Base-by-base conservation (phyloP, 1,140 invertebrate genomes). In the Liolophura sinensis region DNA sequence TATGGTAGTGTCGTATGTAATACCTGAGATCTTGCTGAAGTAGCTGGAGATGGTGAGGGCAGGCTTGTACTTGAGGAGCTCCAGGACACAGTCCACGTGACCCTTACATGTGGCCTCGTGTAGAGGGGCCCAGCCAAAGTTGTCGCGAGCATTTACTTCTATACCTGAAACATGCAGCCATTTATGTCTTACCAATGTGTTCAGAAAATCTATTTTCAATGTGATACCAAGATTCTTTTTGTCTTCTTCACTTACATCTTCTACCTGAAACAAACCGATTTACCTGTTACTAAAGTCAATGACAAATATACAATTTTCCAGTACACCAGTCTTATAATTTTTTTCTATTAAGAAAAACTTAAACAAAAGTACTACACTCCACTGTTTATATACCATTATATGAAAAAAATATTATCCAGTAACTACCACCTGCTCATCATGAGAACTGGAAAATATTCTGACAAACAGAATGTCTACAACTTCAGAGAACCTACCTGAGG, bases 51-150 rank as follows among this genome's bases (percentile, higher is more conserved):
- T 60, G 24, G 73, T 76, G 68, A 72, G 71, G 16, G 64, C 59
- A n/a, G 77, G 78, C 24, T 76, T 67, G 72, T 73, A 78, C 24
- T 73, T 76, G 0, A 98, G 82, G 0, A 99, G 81, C 55, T 91
- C 83, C 70, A 90, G 85, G 0, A 92, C 94, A 57, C 97, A 89
- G 49, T 95, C 92, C 0, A 89, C 75, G 79, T 89, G 88, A 0
- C 94, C 95, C 80, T 92, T 89, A 84, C 95, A 95, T 67, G 91
- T 90, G 0, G 95, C 96, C 84, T 98, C 95, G 79, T 98, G 96
- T 18, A 99, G 84, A 0, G 96, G 94, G 18, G 93, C 86, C 93
- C 95, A 98, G 0, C 96, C 96, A 12, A 89, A 90, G 82, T 95
- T 88, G 83, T 98, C 96, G 27, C 91, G 61, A 4, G 68, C 58